Evolutionary conservation across 2,888 invertebrate genomes (phyloP).

Genomic region (Boloria euphrosyne): DNA sequence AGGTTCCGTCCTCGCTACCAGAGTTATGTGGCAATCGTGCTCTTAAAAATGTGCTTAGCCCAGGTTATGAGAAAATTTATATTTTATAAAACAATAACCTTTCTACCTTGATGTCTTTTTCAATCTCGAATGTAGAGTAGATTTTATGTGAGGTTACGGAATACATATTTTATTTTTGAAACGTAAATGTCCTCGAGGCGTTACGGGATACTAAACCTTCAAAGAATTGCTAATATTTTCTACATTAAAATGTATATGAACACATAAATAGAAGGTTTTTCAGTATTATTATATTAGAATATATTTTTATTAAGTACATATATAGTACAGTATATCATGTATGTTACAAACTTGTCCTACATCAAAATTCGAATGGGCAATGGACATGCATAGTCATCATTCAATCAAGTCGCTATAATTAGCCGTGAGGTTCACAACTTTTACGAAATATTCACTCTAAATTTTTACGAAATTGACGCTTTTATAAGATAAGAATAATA

Average conservation of each 20-base stretch:
- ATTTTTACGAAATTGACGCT: constrained; percentile 38
- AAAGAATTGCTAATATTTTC: no score
- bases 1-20: constrained; percentile 32
- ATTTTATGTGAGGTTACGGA: constrained; percentile 9
- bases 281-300: no score
- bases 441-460: constrained; percentile 48
- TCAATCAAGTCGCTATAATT: constrained; percentile 54
- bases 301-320: no score
- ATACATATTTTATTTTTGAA: neutral
- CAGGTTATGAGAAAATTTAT: constrained; percentile 38
- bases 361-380: neutral
- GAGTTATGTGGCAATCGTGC: constrained; percentile 38
- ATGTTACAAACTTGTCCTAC: neutral
- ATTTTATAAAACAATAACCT: constrained; percentile 35
- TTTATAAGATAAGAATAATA: constrained; percentile 36
- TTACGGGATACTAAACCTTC: no score
- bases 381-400: constrained; percentile 55
- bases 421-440: constrained; percentile 61
- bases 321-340: no score
- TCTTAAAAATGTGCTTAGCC: constrained; percentile 36
- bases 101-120: constrained; percentile 21
- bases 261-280: no score
- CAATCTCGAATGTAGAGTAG: constrained; percentile 13
- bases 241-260: no score
- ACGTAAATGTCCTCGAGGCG: neutral